Base-by-base conservation (phyloP, 2,113 vertebrate species). In the Crotalus tigris region DNA sequence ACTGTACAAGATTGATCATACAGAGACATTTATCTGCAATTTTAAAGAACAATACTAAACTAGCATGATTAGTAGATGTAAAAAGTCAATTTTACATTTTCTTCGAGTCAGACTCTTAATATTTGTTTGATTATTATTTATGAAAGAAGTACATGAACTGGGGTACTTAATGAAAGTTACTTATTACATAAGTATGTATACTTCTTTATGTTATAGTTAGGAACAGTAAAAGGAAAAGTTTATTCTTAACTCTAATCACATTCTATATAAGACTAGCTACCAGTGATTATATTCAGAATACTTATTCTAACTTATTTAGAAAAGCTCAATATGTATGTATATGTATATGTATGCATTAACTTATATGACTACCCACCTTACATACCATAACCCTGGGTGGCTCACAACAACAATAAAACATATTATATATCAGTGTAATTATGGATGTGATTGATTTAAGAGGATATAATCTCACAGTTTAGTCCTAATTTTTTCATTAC, bases 21-120 rank as follows among this genome's bases (percentile, higher is more conserved):
- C 61, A 81, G 93, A 91, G 3, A 2, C 93, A 51, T 91, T 92
- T 96, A 87, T 96, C 94, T 95, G 89, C 0, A 2, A 58, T 55
- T 59, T 39, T 88, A 59, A 58, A 39, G 46, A 94, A 21, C 0
- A 0, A 87, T 93, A 55, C 89, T 88, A 94, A 92, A 53, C 94
- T 53, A 51, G 24, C 64, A 46, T n/a, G 17, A n/a, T 59, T 64
- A 49, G 15, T 49, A 53, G 46, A 29, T 17, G 3, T 9, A 90
- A 19, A 24, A 29, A 81, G 2, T 54, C 23, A n/a, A 46, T 51
- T 90, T 9, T 49, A 91, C 46, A 81, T 13, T 33, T 33, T 53
- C 4, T 90, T 24, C 49, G 15, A 61, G 39, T 23, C 57, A 59
- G 10, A 19, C 54, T 39, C 11, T 3, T 23, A 85, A 44, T 19